These are phyloP conservation scores for Poeciliopsis turneri DNA, from an alignment of 2,797 vertebrate genomes.

Conservation along the genomic window DNA sequence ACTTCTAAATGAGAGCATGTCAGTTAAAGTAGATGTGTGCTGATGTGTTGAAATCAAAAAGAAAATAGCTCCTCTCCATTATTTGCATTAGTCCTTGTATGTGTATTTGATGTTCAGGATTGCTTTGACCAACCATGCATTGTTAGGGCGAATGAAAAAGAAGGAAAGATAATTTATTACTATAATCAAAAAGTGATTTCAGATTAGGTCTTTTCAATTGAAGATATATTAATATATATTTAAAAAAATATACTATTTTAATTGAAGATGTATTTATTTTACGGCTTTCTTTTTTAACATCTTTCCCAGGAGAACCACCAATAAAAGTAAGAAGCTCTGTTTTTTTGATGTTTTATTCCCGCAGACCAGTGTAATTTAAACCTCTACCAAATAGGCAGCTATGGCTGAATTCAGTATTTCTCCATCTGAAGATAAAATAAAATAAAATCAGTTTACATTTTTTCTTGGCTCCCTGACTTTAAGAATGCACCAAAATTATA, in stretches of 20 bases:
- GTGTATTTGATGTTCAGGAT: not conserved
- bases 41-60: not conserved
- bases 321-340: not conserved
- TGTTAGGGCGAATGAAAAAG: not conserved
- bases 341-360: not conserved
- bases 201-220: not conserved
- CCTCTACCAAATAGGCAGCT: not conserved
- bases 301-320: not conserved
- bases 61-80: not conserved
- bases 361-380: not conserved
- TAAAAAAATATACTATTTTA: no score
- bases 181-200: not conserved
- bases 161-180: not conserved
- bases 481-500: not conserved
- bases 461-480: not conserved
- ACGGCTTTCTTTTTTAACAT: not conserved
- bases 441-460: not conserved
- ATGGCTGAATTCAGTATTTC: not conserved
- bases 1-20: not conserved
- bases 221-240: not conserved
- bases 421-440: not conserved
- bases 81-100: not conserved
- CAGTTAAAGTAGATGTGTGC: not conserved
- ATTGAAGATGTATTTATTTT: not conserved
- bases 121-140: not conserved